Conservation (phyloP, 2,113 vertebrate genomes). For the Apaloderma vittatum region DNA sequence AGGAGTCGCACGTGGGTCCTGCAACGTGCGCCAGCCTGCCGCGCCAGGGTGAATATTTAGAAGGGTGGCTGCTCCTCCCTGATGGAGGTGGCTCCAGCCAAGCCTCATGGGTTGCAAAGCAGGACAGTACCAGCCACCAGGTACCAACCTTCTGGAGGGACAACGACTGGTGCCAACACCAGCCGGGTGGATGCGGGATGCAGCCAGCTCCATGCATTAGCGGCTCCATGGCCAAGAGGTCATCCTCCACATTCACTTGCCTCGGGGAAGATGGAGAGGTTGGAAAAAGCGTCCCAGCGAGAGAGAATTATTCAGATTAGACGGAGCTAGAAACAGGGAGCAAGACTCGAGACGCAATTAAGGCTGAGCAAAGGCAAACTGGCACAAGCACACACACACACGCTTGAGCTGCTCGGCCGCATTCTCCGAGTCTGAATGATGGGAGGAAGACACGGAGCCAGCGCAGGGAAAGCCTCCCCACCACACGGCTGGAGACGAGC, state of each 20-base stretch:
- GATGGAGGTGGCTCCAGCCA: rapidly evolving
- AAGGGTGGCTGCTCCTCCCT: background rate
- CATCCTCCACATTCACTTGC: rapidly evolving
- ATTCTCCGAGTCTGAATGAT: background rate
- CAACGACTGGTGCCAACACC: rapidly evolving
- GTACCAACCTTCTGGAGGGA: background rate
- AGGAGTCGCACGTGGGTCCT: rapidly evolving
- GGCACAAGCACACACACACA: background rate
- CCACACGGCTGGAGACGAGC: rapidly evolving
- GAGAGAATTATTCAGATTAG: background rate
- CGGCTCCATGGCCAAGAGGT: rapidly evolving
- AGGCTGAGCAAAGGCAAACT: background rate
- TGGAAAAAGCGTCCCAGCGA: background rate
- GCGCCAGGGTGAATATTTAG: rapidly evolving
- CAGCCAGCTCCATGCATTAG: rapidly evolving
- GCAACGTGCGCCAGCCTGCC: background rate
- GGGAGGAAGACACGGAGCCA: background rate
- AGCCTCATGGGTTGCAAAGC: background rate
- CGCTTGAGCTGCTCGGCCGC: background rate
- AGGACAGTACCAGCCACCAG: background rate
- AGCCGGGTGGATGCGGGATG: rapidly evolving
- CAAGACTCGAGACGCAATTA: background rate
- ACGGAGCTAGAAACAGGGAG: background rate
- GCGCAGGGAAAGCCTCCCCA: background rate
- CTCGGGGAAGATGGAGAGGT: rapidly evolving